Conservation (phyloP, 2,113 vertebrate species). For the Micronycteris hirsuta region DNA sequence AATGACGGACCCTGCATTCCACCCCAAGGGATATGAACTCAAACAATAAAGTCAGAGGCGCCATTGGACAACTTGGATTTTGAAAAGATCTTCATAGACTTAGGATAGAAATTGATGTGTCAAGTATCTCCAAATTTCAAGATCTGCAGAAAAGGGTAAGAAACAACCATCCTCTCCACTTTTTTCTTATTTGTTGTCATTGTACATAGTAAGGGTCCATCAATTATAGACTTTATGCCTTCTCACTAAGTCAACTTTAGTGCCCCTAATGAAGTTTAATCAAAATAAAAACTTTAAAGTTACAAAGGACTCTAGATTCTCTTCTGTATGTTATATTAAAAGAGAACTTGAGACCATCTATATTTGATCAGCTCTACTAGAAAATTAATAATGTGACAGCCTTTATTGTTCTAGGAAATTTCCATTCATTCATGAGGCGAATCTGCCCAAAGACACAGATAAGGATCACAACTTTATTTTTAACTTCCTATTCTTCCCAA, state of each 20-base stretch:
- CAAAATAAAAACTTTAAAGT: constrained; percentile 29
- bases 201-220: neutral
- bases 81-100: constrained; percentile 2
- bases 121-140: neutral
- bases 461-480: constrained; percentile 66
- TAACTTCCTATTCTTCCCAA: constrained; percentile 67
- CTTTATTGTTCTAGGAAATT: constrained; percentile 52
- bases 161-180: neutral
- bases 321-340: neutral
- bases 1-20: neutral
- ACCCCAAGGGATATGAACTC: neutral
- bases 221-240: neutral
- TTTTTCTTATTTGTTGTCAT: neutral
- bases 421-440: constrained; percentile 46
- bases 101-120: neutral
- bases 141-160: neutral
- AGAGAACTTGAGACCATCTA: neutral
- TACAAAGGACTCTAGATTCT: neutral
- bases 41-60: neutral
- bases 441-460: constrained; percentile 53
- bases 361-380: neutral
- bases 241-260: neutral
- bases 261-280: neutral
- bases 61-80: neutral
- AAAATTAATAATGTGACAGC: constrained; percentile 19